Conservation (phyloP, 2,888 invertebrate species). For the Gastracanthus pulcherrimus region DNA sequence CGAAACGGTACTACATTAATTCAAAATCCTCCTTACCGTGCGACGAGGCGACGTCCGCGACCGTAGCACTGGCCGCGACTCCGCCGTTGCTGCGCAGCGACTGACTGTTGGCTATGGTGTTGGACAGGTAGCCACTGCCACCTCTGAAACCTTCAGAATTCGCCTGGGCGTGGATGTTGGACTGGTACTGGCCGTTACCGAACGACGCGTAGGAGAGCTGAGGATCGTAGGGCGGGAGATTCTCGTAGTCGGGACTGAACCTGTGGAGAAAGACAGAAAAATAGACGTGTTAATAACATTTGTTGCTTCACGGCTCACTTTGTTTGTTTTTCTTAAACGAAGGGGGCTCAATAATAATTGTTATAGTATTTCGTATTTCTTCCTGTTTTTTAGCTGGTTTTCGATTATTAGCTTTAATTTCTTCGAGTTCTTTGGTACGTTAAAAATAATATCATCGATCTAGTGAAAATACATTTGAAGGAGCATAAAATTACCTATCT, state of each 20-base stretch:
- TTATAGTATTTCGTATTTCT: too few relatives aligned
- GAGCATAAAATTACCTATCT: too few relatives aligned
- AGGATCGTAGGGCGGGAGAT: background rate
- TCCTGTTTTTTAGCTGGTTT: too few relatives aligned
- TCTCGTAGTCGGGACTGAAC: background rate
- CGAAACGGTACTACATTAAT: too few relatives aligned
- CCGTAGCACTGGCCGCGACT: constrained; percentile 52
- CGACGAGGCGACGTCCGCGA: constrained; percentile 46
- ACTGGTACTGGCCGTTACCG: background rate
- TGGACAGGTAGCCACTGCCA: background rate
- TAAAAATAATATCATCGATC: too few relatives aligned
- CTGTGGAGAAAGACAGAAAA: background rate
- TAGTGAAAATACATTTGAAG: too few relatives aligned
- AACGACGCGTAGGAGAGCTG: background rate
- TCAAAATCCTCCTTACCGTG: constrained; percentile 26
- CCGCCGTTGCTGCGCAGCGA: constrained; percentile 29
- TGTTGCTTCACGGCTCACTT: too few relatives aligned
- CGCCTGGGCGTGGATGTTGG: background rate
- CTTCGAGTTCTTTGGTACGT: too few relatives aligned
- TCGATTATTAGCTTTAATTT: too few relatives aligned
- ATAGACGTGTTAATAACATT: too few relatives aligned
- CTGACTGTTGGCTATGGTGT: background rate
- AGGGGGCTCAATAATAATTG: too few relatives aligned
- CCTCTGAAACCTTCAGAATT: constrained; percentile 34
- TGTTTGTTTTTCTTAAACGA: too few relatives aligned